Base-by-base conservation (phyloP, 1,140 invertebrate genomes). In the Lepidostoma basale region DNA sequence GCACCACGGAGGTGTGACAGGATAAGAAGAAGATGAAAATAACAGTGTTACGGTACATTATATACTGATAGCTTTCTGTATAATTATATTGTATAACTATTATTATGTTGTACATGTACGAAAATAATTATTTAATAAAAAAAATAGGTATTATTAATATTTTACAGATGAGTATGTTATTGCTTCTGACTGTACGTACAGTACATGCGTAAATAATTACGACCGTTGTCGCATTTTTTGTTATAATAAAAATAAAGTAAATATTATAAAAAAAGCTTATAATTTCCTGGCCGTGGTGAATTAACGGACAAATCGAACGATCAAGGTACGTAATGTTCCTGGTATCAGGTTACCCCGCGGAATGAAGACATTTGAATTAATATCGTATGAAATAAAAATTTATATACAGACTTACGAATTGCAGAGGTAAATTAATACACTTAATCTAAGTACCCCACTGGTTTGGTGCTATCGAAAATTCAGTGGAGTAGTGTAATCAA, bases 341-440 rank as follows among this genome's bases (percentile, higher is more conserved):
- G 18, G 28, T 56, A 30, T 56, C 52, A 56, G 33, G 20, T 56
- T 56, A 20, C 52, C 12, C 14, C 52, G 26, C 28, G 33, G 33
- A 56, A 56, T 56, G 28, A 56, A 56, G 52, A 33, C 52, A 30
- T 56, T 54, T 30, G 52, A 56, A 56, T 56, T 56, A 56, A 56
- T 56, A n/a, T 30, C 28, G 10, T 14, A 56, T 56, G 8, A 56
- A 56, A 56, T 16, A n/a, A 25, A 33, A 56, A 56, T 56, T 56
- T 56, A 56, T 16, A 33, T 30, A 18, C 52, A n/a, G 28, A 30
- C 9, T 14, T 56, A 30, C 22, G 20, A 56, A 56, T 25, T 18
- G 28, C 52, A 56, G 28, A 14, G 33, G n/a, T n/a, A n/a, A n/a
- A n/a, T n/a, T n/a, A n/a, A n/a, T n/a, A n/a, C n/a, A n/a, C n/a